Percentiles rank a stretch among this genome's conserved stretches.
Evolutionary conservation across 2,888 invertebrate genomes (phyloP).

Genomic region (Acholoe squamosa): DNA sequence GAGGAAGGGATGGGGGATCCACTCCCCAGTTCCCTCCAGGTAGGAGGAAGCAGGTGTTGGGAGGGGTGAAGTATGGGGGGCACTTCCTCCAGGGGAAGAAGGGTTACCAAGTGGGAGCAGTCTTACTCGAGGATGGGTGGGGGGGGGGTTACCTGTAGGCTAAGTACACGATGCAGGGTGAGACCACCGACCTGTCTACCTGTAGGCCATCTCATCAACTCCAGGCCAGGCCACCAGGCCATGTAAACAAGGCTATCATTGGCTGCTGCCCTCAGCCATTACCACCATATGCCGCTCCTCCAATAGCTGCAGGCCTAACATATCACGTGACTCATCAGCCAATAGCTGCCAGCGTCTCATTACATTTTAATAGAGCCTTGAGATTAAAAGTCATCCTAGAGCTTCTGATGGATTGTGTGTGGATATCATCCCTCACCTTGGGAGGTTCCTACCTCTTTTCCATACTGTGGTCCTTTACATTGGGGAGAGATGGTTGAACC

Average conservation of each 20-base stretch:
- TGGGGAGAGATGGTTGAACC: too few species aligned
- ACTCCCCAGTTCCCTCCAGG: too few species aligned
- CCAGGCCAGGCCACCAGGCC: conserved; percentile 19
- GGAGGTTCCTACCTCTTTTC: background rate
- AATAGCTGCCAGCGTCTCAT: conserved; percentile 30
- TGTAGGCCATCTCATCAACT: background rate
- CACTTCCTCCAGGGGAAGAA: too few species aligned
- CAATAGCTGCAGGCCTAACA: conserved; percentile 17
- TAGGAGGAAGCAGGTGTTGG: too few species aligned
- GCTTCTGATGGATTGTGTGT: background rate
- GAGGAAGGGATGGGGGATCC: too few species aligned
- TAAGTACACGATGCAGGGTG: too few species aligned
- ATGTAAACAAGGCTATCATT: conserved; percentile 8
- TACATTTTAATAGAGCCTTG: background rate
- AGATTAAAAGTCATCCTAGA: background rate
- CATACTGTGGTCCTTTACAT: too few species aligned
- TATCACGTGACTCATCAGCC: conserved; percentile 35
- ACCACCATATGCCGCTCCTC: conserved; percentile 5
- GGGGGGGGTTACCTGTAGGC: too few species aligned
- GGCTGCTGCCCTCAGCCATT: too few species aligned
- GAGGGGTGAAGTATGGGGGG: too few species aligned
- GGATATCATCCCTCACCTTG: background rate
- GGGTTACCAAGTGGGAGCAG: too few species aligned
- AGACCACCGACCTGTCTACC: background rate
- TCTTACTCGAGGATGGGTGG: too few species aligned